A percentile compares a stretch with the other conserved stretches of the same genome.
These are phyloP conservation scores for Pogonomyrmex californicus DNA, from an alignment of 1,140 invertebrate genomes.

Conservation along the genomic window DNA sequence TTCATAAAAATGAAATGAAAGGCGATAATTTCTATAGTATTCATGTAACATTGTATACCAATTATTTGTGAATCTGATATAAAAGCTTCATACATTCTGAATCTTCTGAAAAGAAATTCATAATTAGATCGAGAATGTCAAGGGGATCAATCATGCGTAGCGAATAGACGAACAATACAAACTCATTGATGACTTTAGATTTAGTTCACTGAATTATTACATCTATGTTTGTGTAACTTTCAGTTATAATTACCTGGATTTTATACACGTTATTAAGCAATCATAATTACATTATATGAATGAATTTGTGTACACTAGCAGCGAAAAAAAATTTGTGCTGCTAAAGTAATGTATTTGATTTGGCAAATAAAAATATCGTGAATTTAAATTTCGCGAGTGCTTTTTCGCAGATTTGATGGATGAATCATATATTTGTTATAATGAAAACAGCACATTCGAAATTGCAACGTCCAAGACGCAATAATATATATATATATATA, in stretches of 20 bases:
- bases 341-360: not conserved
- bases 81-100: conserved; percentile 9
- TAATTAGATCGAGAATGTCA: not conserved
- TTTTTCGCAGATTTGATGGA: not conserved
- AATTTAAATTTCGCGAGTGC: not conserved
- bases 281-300: not conserved
- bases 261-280: not conserved
- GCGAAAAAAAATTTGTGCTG: not conserved
- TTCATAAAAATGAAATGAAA: not conserved
- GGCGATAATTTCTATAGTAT: not conserved
- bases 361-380: not conserved
- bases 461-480: conserved; percentile 66
- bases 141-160: not conserved
- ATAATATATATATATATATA: too few relatives aligned
- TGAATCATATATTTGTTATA: not conserved
- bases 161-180: conserved; percentile 4
- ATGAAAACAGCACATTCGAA: not conserved
- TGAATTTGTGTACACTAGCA: not conserved
- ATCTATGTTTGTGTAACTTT: not conserved
- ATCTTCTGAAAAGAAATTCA: not conserved
- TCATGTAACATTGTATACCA: not conserved
- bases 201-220: not conserved
- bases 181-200: not conserved
- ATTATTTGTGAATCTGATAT: not conserved
- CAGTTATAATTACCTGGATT: not conserved